These are phyloP conservation scores for Axinella damicornis DNA, from an alignment of 37 sponge, comb jelly and placozoan species.

Conservation along the genomic window DNA sequence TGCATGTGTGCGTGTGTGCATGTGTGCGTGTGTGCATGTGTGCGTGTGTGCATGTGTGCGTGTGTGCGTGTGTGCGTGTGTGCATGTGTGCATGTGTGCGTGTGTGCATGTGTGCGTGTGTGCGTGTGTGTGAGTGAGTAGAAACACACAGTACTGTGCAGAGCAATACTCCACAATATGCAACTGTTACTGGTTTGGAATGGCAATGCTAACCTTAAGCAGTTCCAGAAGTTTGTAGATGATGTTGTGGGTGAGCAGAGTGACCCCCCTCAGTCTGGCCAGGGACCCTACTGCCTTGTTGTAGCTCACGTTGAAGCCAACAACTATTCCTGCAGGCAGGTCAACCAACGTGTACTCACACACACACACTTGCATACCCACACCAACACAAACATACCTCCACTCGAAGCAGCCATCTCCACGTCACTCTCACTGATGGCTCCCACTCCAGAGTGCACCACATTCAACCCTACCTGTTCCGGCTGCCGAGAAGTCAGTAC, in stretches of 20 bases:
- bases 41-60: too few relatives aligned
- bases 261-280: constrained; percentile 41
- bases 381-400: constrained; percentile 40
- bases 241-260: constrained; percentile 64
- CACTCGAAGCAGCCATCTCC: constrained; percentile 61
- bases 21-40: too few relatives aligned
- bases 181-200: too few relatives aligned
- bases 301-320: constrained; percentile 68
- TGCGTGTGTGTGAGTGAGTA: too few relatives aligned
- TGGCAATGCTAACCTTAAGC: constrained; percentile 57
- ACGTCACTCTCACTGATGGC: constrained; percentile 70
- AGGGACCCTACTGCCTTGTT: constrained; percentile 23
- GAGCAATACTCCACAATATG: too few relatives aligned
- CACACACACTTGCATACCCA: not conserved
- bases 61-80: too few relatives aligned
- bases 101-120: too few relatives aligned
- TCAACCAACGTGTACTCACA: too few relatives aligned
- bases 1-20: too few relatives aligned
- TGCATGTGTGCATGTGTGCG: not conserved
- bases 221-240: constrained; percentile 82
- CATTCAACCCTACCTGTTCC: constrained; percentile 48
- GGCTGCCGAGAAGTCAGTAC: constrained; percentile 51
- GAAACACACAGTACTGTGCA: too few relatives aligned
- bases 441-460: constrained; percentile 79
- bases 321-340: constrained; percentile 46